Base-by-base conservation (phyloP, 2,113 vertebrate genomes). In the Emydura subglobosa region DNA sequence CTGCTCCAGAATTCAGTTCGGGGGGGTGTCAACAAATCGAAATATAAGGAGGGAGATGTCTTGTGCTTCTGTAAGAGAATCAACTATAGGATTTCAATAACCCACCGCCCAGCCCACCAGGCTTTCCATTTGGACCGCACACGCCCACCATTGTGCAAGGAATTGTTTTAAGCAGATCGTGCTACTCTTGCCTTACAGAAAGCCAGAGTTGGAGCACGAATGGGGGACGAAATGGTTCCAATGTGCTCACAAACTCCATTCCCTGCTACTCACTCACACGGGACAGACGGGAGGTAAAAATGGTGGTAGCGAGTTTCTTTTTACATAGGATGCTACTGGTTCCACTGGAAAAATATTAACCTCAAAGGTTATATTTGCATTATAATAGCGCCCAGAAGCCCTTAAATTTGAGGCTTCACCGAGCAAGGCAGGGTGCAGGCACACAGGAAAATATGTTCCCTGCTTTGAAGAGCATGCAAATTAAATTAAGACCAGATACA, bases 401-500 rank as follows among this genome's bases (percentile, higher is more conserved):
- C 5, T 1, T 27, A 76, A 81, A 88, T 49, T 44, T 79, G 44
- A 91, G 76, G 87, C 90, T 93, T 50, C 61, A 7, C 25, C 0
- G 4, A 27, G 34, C 31, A 42, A 76, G 25, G 4, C 10, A 4
- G 89, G 1, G 4, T 11, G 1, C 21, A 5, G 61, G 54, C 25
- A 87, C 50, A 5, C 8, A 29, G 81, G 24, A 21, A 44, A 47
- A 47, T 24, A 39, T 39, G 72, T 61, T 88, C 79, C 49, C 0
- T 0, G 51, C 84, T 94, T 89, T 82, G 65, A 84, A 50, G 51
- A 76, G 91, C 0, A 7, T n/a, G 1, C 0, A 47, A 92, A 55
- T 91, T 96, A 93, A 92, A 92, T 90, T 91, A 85, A 90, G 92
- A 79, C 91, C 93, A 95, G 88, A 79, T 91, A 89, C 59, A 74